Base-by-base conservation (phyloP, 2,888 invertebrate genomes). In the Melanotus villosus region DNA sequence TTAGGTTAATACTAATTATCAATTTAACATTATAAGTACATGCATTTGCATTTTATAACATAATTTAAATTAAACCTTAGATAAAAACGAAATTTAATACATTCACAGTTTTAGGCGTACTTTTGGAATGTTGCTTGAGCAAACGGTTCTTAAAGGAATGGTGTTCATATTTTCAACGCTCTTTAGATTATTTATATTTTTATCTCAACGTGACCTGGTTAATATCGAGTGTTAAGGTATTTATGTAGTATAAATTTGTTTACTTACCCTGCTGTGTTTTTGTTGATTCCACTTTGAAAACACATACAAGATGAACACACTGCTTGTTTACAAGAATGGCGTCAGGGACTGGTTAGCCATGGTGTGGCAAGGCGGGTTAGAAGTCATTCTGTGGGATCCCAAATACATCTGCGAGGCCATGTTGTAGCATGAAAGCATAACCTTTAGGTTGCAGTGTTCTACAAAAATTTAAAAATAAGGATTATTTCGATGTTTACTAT, bases 261-360 rank as follows among this genome's bases (percentile, higher is more conserved):
- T 18, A 52, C 52, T 52, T 32, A 52, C 52, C 19, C 32, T 32
- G 16, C n/a, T 23, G 3, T 23, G 26, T 14, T 32, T 32, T 52
- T 58, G 32, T 14, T 19, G 30, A 41, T 52, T 65, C 19, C n/a
- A 30, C 30, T n/a, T n/a, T 10, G 19, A 62, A 43, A 62, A 18
- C 36, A 47, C 56, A 21, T 60, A 60, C 34, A 43, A 77, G 73
- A 74, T 72, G 72, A 75, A 73, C 71, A 73, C 75, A 77, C 79
- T 73, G 73, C 74, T 77, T 79, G 78, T 79, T 80, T 79, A 78
- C 76, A 71, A 64, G 77, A 73, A 81, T 82, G 81, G 81, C 81
- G 81, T 80, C 81, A 72, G 75, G 50, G 57, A 73, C 66, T 60
- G 62, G 64, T 56, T 52, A 54, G 69, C 59, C 60, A 63, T 58